Base-by-base conservation (phyloP, 2,797 vertebrate species). In the Coilia nasus region DNA sequence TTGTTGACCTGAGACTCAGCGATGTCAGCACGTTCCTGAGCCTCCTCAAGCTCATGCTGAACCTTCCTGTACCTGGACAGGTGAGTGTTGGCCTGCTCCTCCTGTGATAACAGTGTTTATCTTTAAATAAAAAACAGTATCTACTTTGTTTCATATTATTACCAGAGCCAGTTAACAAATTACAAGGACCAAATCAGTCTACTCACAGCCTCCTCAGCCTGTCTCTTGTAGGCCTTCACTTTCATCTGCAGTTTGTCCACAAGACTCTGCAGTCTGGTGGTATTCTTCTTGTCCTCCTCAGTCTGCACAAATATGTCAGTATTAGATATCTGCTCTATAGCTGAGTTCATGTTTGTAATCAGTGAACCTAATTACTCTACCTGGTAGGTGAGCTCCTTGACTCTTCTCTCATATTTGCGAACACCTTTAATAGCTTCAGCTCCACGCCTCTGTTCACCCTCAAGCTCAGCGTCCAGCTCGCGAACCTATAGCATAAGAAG, bases 1-100 rank as follows among this genome's bases (percentile, higher is more conserved):
- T 96, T 96, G 90, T 96, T 96, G 89, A 96, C 96, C 91, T 96
- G 95, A 0, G 94, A 95, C 88, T 96, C 95, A 0, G 95, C 95
- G 15, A 96, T 95, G 89, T 96, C 95, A 12, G 94, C 96, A 44
- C 94, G 89, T 0, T 96, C 95, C 86, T 96, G 94, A 0, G 95
- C 94, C 84, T 95, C 94, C 82, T 96, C 95, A 90, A 96, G 87
- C 83, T 95, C 95, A 0, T 96, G 95, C 90, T 96, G 95, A 59
- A 95, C 88, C 92, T 96, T 96, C 84, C 93, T 94, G 91, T 92
- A 96, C 19, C 93, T 96, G 88, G 94, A 90, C n/a, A 96, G 93
- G 83, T 96, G 94, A 87, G 93, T 89, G 0, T 96, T 96, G 87
- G 94, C 93, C 82, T 94, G 92, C 67, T 96, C 95, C 93, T 96